phyloP scores from a whole-genome alignment of 2,797 vertebrate species.

The Thunnus albacares region DNA sequence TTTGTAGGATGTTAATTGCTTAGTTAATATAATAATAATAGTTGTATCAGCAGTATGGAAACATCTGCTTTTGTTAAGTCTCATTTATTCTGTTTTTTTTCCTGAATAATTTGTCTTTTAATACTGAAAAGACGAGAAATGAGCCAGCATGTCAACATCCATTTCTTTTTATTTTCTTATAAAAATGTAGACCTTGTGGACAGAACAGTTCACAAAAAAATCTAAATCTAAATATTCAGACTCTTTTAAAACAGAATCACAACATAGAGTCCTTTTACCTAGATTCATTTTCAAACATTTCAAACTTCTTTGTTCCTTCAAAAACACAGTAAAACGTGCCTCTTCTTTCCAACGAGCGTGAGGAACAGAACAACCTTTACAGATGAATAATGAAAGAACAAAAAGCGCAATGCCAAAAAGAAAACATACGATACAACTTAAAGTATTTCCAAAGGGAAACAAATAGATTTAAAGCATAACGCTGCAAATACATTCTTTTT shows the following conservation, averaged over 20 bases:
- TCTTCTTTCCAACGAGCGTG: slow-evolving; percentile 40
- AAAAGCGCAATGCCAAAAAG: slow-evolving; percentile 40
- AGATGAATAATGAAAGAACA: slow-evolving; percentile 52
- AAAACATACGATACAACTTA: slow-evolving; percentile 44
- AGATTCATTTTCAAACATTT: slow-evolving; percentile 60
- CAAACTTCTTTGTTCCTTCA: slow-evolving; percentile 64
- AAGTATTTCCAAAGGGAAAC: slow-evolving; percentile 81
- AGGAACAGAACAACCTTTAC: slow-evolving; percentile 60
- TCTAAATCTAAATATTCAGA: slow-evolving; percentile 70
- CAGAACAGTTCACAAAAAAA: slow-evolving; percentile 73
- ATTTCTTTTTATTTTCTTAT: slow-evolving; percentile 66
- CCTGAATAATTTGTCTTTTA: no score
- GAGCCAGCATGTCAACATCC: slow-evolving; percentile 11
- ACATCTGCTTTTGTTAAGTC: no score
- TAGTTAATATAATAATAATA: no score
- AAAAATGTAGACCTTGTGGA: slow-evolving; percentile 73
- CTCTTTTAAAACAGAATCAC: slow-evolving; percentile 74
- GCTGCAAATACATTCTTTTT: slow-evolving; percentile 88
- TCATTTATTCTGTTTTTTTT: no score
- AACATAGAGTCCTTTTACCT: slow-evolving; percentile 56
- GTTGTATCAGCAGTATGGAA: no score
- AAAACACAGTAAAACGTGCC: slow-evolving; percentile 63
- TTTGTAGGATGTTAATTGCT: no score
- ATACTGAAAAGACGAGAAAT: slow-evolving; percentile 3
- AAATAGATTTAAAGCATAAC: slow-evolving; percentile 77